Percentiles rank a stretch among this genome's conserved stretches.
These are phyloP conservation scores for Notarius lentiginosus DNA, from an alignment of 2,113 vertebrate genomes.

Conservation along the genomic window DNA sequence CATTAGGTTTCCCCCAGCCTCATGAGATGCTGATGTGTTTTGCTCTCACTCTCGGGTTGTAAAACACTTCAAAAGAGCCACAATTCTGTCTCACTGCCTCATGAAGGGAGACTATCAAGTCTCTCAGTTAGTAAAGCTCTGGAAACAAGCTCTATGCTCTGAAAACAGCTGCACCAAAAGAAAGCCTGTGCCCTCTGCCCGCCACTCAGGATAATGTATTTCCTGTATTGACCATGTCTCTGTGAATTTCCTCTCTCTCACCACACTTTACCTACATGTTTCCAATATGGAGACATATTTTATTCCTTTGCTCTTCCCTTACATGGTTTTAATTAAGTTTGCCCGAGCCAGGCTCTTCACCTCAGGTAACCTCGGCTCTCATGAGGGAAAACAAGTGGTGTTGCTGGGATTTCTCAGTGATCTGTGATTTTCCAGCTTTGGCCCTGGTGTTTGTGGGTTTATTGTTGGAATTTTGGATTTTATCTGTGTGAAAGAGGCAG, in stretches of 20 bases:
- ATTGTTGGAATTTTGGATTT: neutral
- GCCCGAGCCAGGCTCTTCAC: conserved; percentile 17
- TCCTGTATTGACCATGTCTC: conserved; percentile 42
- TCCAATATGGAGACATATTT: conserved; percentile 31
- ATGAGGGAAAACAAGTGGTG: conserved; percentile 34
- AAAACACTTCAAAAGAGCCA: conserved; percentile 28
- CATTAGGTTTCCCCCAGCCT: conserved; percentile 27
- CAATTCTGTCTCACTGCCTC: neutral
- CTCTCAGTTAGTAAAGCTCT: neutral
- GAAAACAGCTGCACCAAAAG: neutral
- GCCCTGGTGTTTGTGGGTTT: neutral
- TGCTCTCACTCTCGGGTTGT: neutral
- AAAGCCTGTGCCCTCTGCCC: conserved; percentile 13
- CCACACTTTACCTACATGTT: neutral
- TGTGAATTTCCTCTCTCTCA: conserved; percentile 15
- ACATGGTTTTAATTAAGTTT: conserved; percentile 45
- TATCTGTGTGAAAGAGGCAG: neutral
- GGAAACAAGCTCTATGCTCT: neutral
- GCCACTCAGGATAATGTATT: conserved; percentile 37
- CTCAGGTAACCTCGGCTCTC: conserved; percentile 28
- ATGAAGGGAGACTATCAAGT: neutral
- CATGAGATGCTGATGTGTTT: conserved; percentile 19
- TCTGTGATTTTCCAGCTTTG: conserved; percentile 12
- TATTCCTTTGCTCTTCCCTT: conserved; percentile 26
- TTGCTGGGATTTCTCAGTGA: conserved; percentile 29